These are phyloP conservation scores for Drosophila sproati DNA, from an alignment of 1,140 invertebrate genomes.

Conservation along the genomic window DNA sequence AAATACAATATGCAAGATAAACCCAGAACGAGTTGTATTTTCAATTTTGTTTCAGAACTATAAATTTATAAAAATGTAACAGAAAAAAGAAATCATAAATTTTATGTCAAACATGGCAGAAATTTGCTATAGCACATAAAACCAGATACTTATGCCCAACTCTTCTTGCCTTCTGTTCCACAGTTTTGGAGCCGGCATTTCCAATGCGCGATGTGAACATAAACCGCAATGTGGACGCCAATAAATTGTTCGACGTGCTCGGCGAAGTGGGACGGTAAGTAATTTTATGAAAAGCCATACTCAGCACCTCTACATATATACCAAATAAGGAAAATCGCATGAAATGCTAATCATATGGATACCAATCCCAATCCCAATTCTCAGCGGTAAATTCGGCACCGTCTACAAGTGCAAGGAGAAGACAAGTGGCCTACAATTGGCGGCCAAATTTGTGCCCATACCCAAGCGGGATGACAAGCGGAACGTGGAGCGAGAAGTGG, in stretches of 20 bases:
- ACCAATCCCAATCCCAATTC: constrained; percentile 39
- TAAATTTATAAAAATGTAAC: too few relatives aligned
- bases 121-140: not conserved
- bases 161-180: constrained; percentile 19
- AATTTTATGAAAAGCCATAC: not conserved
- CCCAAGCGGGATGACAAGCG: constrained; percentile 93
- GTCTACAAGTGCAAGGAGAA: constrained; percentile 97
- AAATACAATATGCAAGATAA: too few relatives aligned
- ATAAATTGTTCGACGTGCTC: constrained; percentile 92
- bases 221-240: constrained; percentile 90
- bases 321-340: not conserved
- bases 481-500: constrained; percentile 97
- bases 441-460: constrained; percentile 96
- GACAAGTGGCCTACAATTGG: constrained; percentile 91
- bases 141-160: not conserved
- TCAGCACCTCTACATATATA: too few relatives aligned
- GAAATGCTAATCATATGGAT: constrained; percentile 21
- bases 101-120: too few relatives aligned
- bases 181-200: constrained; percentile 94
- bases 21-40: too few relatives aligned
- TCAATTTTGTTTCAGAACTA: too few relatives aligned
- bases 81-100: too few relatives aligned
- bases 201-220: constrained; percentile 92
- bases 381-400: constrained; percentile 98
- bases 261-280: constrained; percentile 91